phyloP scores from a whole-genome alignment of 2,888 invertebrate genomes.

The Papilio protenor region DNA sequence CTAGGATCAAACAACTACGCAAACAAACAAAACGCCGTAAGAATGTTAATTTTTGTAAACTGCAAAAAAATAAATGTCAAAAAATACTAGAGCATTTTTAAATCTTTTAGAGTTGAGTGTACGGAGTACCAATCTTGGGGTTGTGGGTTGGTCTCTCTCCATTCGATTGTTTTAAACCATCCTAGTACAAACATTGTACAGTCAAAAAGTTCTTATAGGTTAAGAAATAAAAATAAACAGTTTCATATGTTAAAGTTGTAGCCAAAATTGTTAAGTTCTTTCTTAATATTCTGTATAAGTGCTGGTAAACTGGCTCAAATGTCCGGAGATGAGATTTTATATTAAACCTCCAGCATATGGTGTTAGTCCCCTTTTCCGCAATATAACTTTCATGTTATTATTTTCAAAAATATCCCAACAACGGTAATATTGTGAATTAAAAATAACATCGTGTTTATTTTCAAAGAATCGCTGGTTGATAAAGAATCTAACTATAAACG shows the following conservation, averaged over 20 bases:
- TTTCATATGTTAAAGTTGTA: background rate
- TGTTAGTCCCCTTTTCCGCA: background rate
- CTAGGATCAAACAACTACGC: no score
- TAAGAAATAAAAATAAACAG: background rate
- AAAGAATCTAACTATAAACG: background rate
- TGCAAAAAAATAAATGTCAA: no score
- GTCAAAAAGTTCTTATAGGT: no score
- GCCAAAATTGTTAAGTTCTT: background rate
- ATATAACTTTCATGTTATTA: slow-evolving; percentile 19
- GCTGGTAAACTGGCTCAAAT: background rate
- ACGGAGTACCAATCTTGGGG: no score
- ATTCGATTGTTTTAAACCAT: no score
- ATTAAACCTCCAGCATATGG: slow-evolving; percentile 12
- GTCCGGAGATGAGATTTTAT: slow-evolving; percentile 22
- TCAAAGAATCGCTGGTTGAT: background rate
- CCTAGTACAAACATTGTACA: no score
- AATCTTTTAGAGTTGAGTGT: no score
- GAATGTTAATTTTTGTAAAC: no score
- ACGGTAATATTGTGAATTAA: background rate
- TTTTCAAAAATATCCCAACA: background rate
- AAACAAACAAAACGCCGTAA: no score
- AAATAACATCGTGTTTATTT: background rate
- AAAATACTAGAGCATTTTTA: no score
- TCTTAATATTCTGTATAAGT: slow-evolving; percentile 17
- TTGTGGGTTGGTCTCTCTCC: no score